phyloP scores from a whole-genome alignment of 2,888 invertebrate genomes.

The Galerucella calmariensis region DNA sequence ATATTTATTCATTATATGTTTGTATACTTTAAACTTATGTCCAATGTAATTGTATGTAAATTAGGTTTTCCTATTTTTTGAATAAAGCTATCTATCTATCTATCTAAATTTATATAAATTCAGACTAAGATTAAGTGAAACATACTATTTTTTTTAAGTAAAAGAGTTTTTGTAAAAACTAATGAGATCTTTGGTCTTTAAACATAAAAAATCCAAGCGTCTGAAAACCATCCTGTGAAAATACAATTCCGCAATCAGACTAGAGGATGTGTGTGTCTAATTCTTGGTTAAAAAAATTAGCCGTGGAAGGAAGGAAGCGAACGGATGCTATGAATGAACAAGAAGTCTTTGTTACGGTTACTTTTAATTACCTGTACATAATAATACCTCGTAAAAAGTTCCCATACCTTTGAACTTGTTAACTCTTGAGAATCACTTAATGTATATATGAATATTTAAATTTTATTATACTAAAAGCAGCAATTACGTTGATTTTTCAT shows the following conservation, averaged over 20 bases:
- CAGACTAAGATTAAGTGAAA: no score
- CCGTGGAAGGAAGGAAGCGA: conserved; percentile 20
- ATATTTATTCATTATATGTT: no score
- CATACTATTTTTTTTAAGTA: no score
- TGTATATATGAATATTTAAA: conserved; percentile 2
- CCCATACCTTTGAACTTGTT: conserved; percentile 36
- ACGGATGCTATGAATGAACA: conserved; percentile 29
- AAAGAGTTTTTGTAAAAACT: not conserved
- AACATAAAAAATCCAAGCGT: not conserved
- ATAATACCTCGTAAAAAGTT: conserved; percentile 34
- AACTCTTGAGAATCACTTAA: conserved; percentile 24
- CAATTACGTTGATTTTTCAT: not conserved
- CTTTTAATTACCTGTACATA: conserved; percentile 35
- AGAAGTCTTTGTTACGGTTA: conserved; percentile 35
- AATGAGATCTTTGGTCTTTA: not conserved
- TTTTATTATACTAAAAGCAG: not conserved
- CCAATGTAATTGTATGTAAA: no score
- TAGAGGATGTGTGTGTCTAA: conserved; percentile 10
- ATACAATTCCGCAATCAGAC: not conserved
- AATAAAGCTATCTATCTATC: no score
- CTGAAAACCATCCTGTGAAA: not conserved
- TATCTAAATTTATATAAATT: no score
- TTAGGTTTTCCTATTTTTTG: no score
- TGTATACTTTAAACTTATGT: no score
- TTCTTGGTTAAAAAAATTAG: conserved; percentile 9